Evolutionary conservation across 2,113 vertebrate genomes (phyloP).

Genomic region (Ochotona princeps): DNA sequence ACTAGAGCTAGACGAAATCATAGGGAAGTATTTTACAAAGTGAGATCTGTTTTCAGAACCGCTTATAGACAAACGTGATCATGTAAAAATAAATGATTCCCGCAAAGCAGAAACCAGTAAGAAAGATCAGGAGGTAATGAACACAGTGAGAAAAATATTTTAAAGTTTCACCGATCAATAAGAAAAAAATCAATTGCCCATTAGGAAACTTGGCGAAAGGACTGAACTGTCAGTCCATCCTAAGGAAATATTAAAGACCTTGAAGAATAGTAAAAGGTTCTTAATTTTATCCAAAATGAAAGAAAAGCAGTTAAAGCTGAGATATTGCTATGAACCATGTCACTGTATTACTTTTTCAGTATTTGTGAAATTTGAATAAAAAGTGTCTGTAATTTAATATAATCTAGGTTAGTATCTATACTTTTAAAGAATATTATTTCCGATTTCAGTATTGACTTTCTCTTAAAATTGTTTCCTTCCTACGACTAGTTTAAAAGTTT

Average conservation of each 20-base stretch:
- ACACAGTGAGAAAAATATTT: not conserved
- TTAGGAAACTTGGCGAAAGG: not conserved
- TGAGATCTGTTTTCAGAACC: not conserved
- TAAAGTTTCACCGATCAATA: not conserved
- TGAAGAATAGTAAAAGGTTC: not conserved
- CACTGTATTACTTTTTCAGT: not conserved
- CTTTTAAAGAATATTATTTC: not conserved
- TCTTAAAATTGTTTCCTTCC: not conserved
- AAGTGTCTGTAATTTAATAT: not conserved
- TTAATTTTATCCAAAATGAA: not conserved
- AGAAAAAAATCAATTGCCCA: not conserved
- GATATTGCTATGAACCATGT: not conserved
- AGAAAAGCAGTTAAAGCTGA: not conserved
- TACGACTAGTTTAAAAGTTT: not conserved
- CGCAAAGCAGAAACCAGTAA: not conserved
- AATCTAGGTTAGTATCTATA: not conserved
- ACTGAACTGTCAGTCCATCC: not conserved
- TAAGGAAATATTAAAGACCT: not conserved
- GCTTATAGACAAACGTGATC: not conserved
- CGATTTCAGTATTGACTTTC: not conserved
- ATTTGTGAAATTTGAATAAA: slow-evolving; percentile 1
- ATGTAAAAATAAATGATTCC: not conserved
- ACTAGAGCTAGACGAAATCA: not conserved
- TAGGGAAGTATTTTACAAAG: not conserved
- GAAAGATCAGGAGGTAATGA: not conserved